Evolutionary conservation across 1,140 invertebrate species (phyloP).

Genomic region (Nebria ingens): DNA sequence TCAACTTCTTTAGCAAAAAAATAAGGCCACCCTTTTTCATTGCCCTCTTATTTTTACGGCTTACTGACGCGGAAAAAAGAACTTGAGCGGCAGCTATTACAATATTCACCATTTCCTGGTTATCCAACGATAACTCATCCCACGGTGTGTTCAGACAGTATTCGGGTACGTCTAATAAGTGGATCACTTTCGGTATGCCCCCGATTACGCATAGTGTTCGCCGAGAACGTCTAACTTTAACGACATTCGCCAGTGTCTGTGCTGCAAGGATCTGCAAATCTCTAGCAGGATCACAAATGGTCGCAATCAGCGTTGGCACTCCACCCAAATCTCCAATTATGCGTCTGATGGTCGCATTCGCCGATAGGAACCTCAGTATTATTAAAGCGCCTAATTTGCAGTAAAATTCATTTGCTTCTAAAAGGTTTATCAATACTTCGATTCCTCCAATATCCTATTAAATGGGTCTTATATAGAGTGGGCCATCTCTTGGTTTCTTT

Average conservation of each 20-base stretch:
- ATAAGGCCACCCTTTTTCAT: slow-evolving; percentile 78
- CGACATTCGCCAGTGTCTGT: slow-evolving; percentile 81
- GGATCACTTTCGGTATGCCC: slow-evolving; percentile 72
- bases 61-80: slow-evolving; percentile 75
- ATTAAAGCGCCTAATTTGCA: slow-evolving; percentile 80
- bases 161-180: slow-evolving; percentile 49
- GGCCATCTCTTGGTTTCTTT: no score
- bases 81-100: slow-evolving; percentile 74
- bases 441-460: slow-evolving; percentile 73
- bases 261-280: slow-evolving; percentile 79
- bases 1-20: slow-evolving; percentile 64
- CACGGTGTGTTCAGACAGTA: slow-evolving; percentile 44
- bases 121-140: slow-evolving; percentile 48
- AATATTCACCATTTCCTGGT: slow-evolving; percentile 58
- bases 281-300: slow-evolving; percentile 66
- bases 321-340: slow-evolving; percentile 78
- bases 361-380: slow-evolving; percentile 67
- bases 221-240: slow-evolving; percentile 71
- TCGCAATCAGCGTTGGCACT: slow-evolving; percentile 56
- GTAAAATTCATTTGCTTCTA: slow-evolving; percentile 81
- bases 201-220: slow-evolving; percentile 73
- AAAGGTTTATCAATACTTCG: slow-evolving; percentile 82
- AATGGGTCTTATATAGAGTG: slow-evolving; percentile 9
- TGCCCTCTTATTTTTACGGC: slow-evolving; percentile 72
- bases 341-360: slow-evolving; percentile 65